These are phyloP conservation scores for Temnothorax ravouxi DNA, from an alignment of 2,888 invertebrate species.

Conservation along the genomic window DNA sequence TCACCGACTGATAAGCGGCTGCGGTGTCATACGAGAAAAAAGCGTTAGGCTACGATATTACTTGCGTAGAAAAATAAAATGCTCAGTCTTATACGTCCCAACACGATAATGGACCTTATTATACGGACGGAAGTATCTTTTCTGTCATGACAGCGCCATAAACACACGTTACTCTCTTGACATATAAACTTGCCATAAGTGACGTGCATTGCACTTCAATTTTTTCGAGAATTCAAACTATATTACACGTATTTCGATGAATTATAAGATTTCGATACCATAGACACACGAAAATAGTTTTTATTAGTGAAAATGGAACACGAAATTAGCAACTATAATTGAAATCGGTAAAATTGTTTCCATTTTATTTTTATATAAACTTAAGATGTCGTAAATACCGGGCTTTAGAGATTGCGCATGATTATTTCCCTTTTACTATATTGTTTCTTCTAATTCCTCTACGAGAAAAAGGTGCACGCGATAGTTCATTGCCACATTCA, in stretches of 20 bases:
- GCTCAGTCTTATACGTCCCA: neutral
- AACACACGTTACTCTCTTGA: neutral
- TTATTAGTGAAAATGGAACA: neutral
- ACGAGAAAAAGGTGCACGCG: conserved; percentile 2
- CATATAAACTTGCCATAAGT: neutral
- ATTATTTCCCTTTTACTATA: neutral
- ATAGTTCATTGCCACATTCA: conserved; percentile 62
- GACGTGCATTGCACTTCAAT: neutral
- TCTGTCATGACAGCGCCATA: neutral
- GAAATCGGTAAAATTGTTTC: conserved; percentile 1
- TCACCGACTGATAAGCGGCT: conserved; percentile 82
- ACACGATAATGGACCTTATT: neutral
- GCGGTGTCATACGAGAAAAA: conserved; percentile 53
- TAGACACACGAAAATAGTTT: neutral
- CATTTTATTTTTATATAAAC: neutral
- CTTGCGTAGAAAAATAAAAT: conserved; percentile 42
- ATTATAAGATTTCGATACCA: neutral
- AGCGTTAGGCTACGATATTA: conserved; percentile 43
- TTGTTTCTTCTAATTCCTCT: neutral
- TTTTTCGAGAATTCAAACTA: neutral
- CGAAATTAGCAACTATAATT: neutral
- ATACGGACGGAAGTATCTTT: conserved; percentile 22
- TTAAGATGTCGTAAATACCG: conserved; percentile 4
- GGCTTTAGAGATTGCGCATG: neutral
- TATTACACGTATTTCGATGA: neutral